These are phyloP conservation scores for Drosophila eohydei DNA, from an alignment of 2,888 invertebrate species.

Conservation along the genomic window DNA sequence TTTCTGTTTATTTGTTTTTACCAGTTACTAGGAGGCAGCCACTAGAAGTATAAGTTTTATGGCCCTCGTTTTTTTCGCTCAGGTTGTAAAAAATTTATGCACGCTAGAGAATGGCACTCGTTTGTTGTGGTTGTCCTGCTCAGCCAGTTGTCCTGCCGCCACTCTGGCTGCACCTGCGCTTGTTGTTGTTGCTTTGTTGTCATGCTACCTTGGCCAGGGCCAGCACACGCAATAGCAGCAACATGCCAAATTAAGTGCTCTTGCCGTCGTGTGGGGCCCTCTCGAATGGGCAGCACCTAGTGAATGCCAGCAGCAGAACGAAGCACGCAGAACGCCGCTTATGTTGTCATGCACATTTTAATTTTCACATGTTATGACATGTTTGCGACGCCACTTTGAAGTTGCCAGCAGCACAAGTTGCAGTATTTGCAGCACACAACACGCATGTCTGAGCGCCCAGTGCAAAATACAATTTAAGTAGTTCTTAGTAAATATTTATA, in stretches of 20 bases:
- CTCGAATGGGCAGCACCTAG: slow-evolving; percentile 18
- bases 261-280: slow-evolving; percentile 18
- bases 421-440: slow-evolving; percentile 11
- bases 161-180: slow-evolving; percentile 66
- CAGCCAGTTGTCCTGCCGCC: slow-evolving; percentile 57
- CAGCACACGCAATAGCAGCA: slow-evolving; percentile 44
- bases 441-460: background rate
- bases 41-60: slow-evolving; percentile 63
- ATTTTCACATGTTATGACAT: slow-evolving; percentile 76
- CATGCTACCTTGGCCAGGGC: slow-evolving; percentile 57
- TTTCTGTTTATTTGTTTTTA: slow-evolving; percentile 32
- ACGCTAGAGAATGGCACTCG: slow-evolving; percentile 59
- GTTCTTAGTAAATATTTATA: slow-evolving; percentile 9
- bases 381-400: slow-evolving; percentile 61
- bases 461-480: background rate
- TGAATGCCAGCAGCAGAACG: slow-evolving; percentile 37
- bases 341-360: slow-evolving; percentile 78
- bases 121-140: slow-evolving; percentile 57
- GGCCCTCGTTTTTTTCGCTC: slow-evolving; percentile 32
- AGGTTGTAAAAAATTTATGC: slow-evolving; percentile 69
- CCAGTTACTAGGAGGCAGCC: slow-evolving; percentile 51
- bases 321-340: slow-evolving; percentile 46
- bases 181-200: slow-evolving; percentile 41
- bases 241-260: slow-evolving; percentile 77
- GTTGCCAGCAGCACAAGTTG: slow-evolving; percentile 20